Base-by-base conservation (phyloP, 2,113 vertebrate genomes). In the Calyptomena viridis region DNA sequence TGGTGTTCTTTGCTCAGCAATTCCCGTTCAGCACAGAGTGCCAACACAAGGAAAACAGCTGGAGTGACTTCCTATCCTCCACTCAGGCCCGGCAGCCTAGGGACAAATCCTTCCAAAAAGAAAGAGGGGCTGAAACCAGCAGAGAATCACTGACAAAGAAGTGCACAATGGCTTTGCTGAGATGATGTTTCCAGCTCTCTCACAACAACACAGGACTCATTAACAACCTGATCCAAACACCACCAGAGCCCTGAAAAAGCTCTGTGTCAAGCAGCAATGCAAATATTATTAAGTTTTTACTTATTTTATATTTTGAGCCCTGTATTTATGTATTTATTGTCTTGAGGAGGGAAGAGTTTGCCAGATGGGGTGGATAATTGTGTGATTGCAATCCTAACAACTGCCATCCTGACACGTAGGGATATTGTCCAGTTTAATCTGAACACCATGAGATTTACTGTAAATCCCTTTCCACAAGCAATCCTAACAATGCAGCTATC, bases 1-100 rank as follows among this genome's bases (percentile, higher is more conserved):
- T 47, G 39, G 73, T 95, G 94, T 93, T 97, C 95, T 97, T 90
- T 96, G 96, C 93, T 96, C 92, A 97, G 96, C 93, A 94, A 95
- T 97, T 97, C 95, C 84, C 95, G 92, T 79, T 96, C 52, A 4
- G 78, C 62, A 60, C 58, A 28, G 82, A 97, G 49, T 89, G 96
- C 95, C 94, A 95, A 84, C 92, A 92, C 4, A 7, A 94, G 94
- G 94, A 94, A 97, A 96, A 94, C 96, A 97, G 95, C 94, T 95
- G 96, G 92, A 87, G 72, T 55, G 31, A 91, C 73, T 94, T 93
- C 97, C 95, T 93, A 69, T n/a, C 87, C 93, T 94, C 95, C 92
- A 78, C 55, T 95, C 93, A 94, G 94, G 50, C 59, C 40, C 42
- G 44, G 84, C 37, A 27, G 85, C 76, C 96, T 93, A 77, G 44